Base-by-base conservation (phyloP, 2,888 invertebrate genomes). In the Catocala nupta region DNA sequence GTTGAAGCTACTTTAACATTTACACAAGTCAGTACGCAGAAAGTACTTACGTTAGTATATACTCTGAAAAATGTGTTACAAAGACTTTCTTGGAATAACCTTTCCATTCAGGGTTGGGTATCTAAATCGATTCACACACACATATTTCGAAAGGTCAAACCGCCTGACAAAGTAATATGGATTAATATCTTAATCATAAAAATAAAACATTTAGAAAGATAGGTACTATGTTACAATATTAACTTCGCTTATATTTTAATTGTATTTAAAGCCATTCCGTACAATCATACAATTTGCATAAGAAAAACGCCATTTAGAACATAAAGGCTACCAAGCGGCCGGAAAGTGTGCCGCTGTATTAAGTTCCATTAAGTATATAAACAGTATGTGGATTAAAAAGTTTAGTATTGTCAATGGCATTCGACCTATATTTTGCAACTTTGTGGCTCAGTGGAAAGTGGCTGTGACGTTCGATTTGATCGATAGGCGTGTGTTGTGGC, bases 391-490 rank as follows among this genome's bases (percentile, higher is more conserved):
- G 10, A 55, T 54, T 42, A 55, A 55, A 57, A 16, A 48, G 12
- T 55, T 16, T 13, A 47, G 12, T 42, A 9, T 34, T 36, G 8
- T 10, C 16, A 55, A 16, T 48, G 11, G 5, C 25, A 43, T 53
- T 51, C 47, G 50, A 66, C 63, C 64, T 70, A 76, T 61, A 65
- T 48, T 71, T 57, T 71, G 44, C 60, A 43, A 48, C 55, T 62
- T 53, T 55, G 47, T 33, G 63, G 51, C 47, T 13, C 50, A 57
- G 16, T 68, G 52, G 66, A 76, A 67, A 76, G 66, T 68, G 59
- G 64, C 59, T 58, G 52, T 71, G 71, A 73, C 74, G 72, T 73
- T 68, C 61, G 70, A 78, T 78, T 78, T 83, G 81, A 87, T 87
- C 83, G 80, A 87, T 85, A 80, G 70, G 57, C 65, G 61, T 66